Percentiles rank a stretch among this genome's conserved stretches.
phyloP scores from a whole-genome alignment of 2,113 vertebrate species.

The Delphinapterus leucas region DNA sequence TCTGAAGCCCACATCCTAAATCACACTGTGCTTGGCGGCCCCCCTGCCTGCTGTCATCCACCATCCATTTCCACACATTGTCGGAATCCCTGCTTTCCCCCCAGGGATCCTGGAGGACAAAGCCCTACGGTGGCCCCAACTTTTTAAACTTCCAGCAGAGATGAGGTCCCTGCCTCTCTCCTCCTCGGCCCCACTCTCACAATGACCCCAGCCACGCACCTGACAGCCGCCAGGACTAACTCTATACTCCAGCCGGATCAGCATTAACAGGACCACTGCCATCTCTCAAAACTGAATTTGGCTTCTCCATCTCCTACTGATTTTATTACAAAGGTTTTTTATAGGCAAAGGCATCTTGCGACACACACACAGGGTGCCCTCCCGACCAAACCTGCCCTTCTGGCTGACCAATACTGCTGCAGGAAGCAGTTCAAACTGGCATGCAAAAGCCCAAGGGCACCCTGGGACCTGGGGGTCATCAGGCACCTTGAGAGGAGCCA shows the following conservation, averaged over 20 bases:
- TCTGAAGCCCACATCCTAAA: neutral
- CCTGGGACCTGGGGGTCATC: neutral
- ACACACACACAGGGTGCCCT: neutral
- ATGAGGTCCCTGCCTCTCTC: neutral
- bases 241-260: neutral
- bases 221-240: fast-evolving
- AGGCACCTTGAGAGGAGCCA: neutral
- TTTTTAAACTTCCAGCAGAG: neutral
- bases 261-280: neutral
- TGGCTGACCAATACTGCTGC: fast-evolving
- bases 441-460: neutral
- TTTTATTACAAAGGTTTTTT: neutral
- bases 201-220: neutral
- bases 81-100: neutral
- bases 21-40: fast-evolving
- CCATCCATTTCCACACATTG: too few relatives aligned
- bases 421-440: neutral
- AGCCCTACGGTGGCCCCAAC: fast-evolving
- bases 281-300: neutral
- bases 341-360: fast-evolving
- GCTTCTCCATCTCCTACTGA: neutral
- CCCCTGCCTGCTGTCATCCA: fast-evolving
- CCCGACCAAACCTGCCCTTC: neutral
- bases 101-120: neutral
- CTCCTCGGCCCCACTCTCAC: fast-evolving